phyloP scores from a whole-genome alignment of 2,113 vertebrate species.

The Actenoides hombroni region DNA sequence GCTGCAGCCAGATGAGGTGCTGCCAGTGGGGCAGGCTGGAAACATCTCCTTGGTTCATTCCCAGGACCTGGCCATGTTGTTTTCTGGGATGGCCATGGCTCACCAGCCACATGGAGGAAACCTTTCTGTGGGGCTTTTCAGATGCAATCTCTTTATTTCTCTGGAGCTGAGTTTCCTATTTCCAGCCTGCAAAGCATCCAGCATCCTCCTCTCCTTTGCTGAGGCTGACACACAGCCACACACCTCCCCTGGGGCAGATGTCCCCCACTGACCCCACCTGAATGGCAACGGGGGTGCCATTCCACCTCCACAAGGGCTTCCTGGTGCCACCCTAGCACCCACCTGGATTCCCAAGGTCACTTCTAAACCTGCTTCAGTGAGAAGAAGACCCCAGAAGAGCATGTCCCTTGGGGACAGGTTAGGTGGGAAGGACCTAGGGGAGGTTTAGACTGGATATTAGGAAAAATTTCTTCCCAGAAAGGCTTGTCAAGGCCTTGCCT shows the following conservation, averaged over 20 bases:
- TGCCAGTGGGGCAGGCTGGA: neutral
- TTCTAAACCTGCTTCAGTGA: accelerated
- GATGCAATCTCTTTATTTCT: neutral
- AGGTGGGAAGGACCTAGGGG: neutral
- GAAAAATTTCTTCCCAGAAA: neutral
- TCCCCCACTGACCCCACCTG: neutral
- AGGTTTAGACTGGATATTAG: neutral
- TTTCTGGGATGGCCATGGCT: neutral
- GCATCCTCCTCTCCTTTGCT: neutral
- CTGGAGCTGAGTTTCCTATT: neutral
- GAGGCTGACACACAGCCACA: neutral
- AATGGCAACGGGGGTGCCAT: neutral
- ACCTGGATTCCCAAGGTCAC: neutral
- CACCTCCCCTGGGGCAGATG: too few species aligned
- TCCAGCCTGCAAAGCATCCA: accelerated
- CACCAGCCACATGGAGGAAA: accelerated
- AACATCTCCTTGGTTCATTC: accelerated
- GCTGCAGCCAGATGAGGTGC: neutral
- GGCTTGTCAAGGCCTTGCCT: neutral
- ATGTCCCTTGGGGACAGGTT: accelerated
- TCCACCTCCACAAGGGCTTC: neutral
- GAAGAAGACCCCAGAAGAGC: neutral
- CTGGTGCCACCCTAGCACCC: neutral
- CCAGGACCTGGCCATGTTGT: too few species aligned
- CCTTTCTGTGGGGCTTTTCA: neutral